Base-by-base conservation (phyloP, 2,113 vertebrate species). In the Telmatochromis sp. region DNA sequence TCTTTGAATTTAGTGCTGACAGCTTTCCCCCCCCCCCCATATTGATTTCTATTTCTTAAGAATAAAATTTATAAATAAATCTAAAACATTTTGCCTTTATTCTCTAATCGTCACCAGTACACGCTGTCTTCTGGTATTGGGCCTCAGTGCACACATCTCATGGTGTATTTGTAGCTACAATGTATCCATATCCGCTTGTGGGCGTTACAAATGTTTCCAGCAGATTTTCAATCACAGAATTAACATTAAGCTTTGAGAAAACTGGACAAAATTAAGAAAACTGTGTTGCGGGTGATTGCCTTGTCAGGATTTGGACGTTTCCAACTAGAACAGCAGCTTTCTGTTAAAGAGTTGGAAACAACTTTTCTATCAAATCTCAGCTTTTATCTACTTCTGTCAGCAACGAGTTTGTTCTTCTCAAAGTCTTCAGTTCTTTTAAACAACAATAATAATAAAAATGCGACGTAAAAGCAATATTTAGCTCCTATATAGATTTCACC, bases 71-170 rank as follows among this genome's bases (percentile, higher is more conserved):
- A 17, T 19, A 78, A 50, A 78, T 2, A 19, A 4, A 31, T 65
- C 35, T 50, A 4, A 58, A 82, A 87, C 13, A 80, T 80, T 90
- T 86, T 81, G 58, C 60, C 80, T 86, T 85, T 50, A 79, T n/a
- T 53, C 79, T 54, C 71, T 45, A 26, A 73, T 10, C 14, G 21
- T 45, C n/a, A 42, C 13, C 37, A 15, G 1, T 73, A 73, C 21
- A 73, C 1, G 13, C 68, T 3, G 68, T 73, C 37, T 73, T 73
- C 68, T 73, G 21, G 13, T 17, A 73, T 9, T 26, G 0, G 37
- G 0, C 0, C 21, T 45, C 5, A 3, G 6, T 45, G 37, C 21
- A 45, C 8, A 45, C 2, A 45, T 45, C 21, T 45, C 21, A 28
- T 45, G 40, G 7, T 26, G 37, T 15, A 45, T 0, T 45, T 26